A percentile compares a stretch with the other conserved stretches of the same genome.
Conservation (phyloP, 2,888 invertebrate species). For the Stenotaenia linearis region DNA sequence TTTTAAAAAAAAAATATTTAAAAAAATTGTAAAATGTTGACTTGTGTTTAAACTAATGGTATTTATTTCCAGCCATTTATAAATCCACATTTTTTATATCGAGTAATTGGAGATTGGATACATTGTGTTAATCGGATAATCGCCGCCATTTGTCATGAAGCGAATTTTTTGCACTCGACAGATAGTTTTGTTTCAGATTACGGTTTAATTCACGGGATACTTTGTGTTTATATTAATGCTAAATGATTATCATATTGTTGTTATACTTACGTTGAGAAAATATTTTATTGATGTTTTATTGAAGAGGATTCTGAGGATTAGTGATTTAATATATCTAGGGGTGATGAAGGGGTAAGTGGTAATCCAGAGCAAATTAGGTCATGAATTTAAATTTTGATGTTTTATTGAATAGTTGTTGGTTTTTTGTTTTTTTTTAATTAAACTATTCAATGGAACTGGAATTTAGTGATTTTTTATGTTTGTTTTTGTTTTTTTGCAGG, state of each 20-base stretch:
- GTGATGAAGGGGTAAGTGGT: slow-evolving; percentile 11
- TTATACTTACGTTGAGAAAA: slow-evolving; percentile 21
- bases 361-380: not conserved
- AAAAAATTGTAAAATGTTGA: no score
- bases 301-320: slow-evolving; percentile 16
- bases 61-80: slow-evolving; percentile 22
- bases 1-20: no score
- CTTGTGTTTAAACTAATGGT: not conserved
- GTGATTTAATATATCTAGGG: slow-evolving; percentile 21
- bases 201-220: not conserved
- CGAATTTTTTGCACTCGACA: not conserved
- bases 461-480: not conserved
- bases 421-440: not conserved
- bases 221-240: slow-evolving; percentile 12
- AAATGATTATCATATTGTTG: slow-evolving; percentile 20
- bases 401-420: not conserved
- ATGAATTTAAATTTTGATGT: not conserved
- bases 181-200: slow-evolving; percentile 4
- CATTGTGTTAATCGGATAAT: not conserved
- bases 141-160: not conserved
- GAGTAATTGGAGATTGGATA: slow-evolving; percentile 2
- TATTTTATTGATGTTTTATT: not conserved
- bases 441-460: not conserved
- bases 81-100: not conserved
- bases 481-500: not conserved